Evolutionary conservation across 2,888 invertebrate genomes (phyloP).

Genomic region (Gerris lacustris): DNA sequence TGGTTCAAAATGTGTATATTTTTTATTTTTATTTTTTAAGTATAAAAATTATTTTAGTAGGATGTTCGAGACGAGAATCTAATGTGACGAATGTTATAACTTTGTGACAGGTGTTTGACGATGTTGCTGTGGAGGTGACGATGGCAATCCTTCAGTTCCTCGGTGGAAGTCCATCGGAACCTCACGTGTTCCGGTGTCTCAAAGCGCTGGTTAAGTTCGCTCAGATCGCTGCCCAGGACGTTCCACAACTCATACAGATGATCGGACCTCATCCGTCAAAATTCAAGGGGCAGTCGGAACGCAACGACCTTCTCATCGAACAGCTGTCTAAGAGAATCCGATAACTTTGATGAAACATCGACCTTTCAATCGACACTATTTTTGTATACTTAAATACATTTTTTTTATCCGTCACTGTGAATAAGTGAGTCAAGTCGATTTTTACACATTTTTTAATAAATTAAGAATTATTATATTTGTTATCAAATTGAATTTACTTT

Average conservation of each 20-base stretch:
- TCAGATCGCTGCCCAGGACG: slow-evolving; percentile 65
- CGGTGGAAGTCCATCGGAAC: slow-evolving; percentile 61
- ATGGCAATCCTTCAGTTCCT: slow-evolving; percentile 85
- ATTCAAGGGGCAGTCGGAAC: slow-evolving; percentile 66
- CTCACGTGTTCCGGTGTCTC: slow-evolving; percentile 64
- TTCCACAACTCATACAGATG: slow-evolving; percentile 79
- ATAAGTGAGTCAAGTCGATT: too few species aligned
- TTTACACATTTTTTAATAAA: too few species aligned
- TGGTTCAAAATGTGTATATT: too few species aligned
- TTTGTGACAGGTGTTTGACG: slow-evolving; percentile 69
- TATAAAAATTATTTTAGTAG: too few species aligned
- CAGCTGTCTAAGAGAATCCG: slow-evolving; percentile 46
- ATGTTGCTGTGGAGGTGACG: slow-evolving; percentile 78
- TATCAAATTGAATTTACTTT: too few species aligned
- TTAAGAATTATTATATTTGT: too few species aligned
- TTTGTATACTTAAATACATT: slow-evolving; percentile 13
- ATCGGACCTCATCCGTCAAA: slow-evolving; percentile 75
- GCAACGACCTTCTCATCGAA: slow-evolving; percentile 70
- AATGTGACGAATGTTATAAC: too few species aligned
- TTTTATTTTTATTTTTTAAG: too few species aligned
- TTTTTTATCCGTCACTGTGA: slow-evolving; percentile 13
- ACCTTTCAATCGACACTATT: background rate
- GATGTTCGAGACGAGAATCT: too few species aligned
- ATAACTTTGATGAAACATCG: slow-evolving; percentile 8
- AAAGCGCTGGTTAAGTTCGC: slow-evolving; percentile 63